These are phyloP conservation scores for Riparia riparia DNA, from an alignment of 2,113 vertebrate species.

Conservation along the genomic window DNA sequence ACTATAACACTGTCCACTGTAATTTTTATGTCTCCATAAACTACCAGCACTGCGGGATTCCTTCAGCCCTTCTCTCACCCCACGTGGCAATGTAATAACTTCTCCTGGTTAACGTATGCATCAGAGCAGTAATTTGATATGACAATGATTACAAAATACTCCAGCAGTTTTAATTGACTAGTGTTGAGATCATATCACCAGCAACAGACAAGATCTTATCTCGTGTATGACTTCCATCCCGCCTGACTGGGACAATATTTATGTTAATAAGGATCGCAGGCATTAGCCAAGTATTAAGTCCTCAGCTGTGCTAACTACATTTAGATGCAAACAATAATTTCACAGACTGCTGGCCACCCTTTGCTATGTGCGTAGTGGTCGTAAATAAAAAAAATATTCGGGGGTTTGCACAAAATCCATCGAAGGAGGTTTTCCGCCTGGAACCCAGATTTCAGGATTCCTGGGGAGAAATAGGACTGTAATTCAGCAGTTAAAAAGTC, in stretches of 20 bases:
- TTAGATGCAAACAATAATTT: conserved; percentile 48
- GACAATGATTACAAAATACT: conserved; percentile 48
- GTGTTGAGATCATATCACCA: conserved; percentile 61
- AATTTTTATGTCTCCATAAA: conserved; percentile 58
- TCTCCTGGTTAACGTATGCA: neutral
- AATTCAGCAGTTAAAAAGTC: conserved; percentile 40
- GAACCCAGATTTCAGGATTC: neutral
- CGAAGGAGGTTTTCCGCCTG: neutral
- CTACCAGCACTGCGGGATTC: neutral
- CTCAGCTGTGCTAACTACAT: conserved; percentile 55
- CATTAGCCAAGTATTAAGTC: conserved; percentile 67
- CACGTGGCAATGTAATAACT: neutral
- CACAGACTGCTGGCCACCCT: conserved; percentile 40
- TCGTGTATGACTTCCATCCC: conserved; percentile 37
- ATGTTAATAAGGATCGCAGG: conserved; percentile 50
- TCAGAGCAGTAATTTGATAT: conserved; percentile 28
- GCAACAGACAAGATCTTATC: conserved; percentile 63
- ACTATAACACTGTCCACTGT: conserved; percentile 34
- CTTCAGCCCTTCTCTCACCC: neutral
- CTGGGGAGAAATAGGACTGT: neutral
- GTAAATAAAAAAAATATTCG: neutral
- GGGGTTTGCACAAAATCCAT: neutral
- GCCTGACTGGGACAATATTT: conserved; percentile 41
- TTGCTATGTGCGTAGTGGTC: neutral
- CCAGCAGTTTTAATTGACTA: conserved; percentile 69